Evolutionary conservation across 23 tunicate species (phyloP).

Genomic region (Oikopleura albicans): DNA sequence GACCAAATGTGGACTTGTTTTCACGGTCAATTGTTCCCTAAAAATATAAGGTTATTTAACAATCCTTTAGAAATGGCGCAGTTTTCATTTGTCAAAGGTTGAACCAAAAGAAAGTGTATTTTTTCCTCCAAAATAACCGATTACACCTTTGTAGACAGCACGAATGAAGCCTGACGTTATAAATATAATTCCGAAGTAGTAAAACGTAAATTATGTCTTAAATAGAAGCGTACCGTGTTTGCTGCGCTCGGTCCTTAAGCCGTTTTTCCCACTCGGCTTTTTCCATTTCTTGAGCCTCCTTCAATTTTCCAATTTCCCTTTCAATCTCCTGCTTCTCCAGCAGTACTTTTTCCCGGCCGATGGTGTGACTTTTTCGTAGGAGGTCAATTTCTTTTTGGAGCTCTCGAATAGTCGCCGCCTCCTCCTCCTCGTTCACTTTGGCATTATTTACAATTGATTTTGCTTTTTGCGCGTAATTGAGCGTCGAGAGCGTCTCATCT

Average conservation of each 20-base stretch:
- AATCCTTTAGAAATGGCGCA: no score
- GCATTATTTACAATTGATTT: constrained; percentile 54
- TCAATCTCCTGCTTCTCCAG: background rate
- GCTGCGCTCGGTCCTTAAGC: no score
- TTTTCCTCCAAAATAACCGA: no score
- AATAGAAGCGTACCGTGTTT: no score
- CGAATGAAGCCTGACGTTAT: no score
- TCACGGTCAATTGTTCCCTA: background rate
- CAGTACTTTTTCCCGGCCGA: background rate
- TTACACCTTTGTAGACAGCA: no score
- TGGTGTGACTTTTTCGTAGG: background rate
- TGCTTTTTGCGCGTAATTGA: constrained; percentile 46
- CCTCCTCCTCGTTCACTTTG: constrained; percentile 33
- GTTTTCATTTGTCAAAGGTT: no score
- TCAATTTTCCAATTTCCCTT: background rate
- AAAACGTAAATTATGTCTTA: no score
- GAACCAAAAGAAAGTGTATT: no score
- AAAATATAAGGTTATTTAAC: no score
- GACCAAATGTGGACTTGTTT: background rate
- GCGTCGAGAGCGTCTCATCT: constrained; percentile 46
- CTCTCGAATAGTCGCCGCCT: constrained; percentile 29
- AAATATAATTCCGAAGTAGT: no score
- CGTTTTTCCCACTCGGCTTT: background rate
- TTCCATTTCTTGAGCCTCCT: background rate
- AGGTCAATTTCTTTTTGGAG: background rate